Evolutionary conservation across 2,113 vertebrate species (phyloP), one percentile per base, ranked within the genome.

Genomic region (Carollia perspicillata): DNA sequence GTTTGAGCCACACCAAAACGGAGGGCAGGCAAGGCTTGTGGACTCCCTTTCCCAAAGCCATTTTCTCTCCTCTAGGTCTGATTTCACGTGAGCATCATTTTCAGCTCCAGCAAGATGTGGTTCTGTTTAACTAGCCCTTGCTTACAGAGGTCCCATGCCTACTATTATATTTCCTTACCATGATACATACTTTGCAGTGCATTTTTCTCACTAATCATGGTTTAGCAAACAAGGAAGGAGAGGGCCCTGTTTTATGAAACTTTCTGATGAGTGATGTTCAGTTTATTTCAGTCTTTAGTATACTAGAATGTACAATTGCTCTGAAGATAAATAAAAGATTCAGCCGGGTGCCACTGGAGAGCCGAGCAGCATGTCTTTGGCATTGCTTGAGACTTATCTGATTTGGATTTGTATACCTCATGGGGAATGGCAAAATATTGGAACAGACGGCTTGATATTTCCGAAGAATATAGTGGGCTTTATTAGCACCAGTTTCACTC

Each of bases 371-470:
- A 98, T 99, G 98, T 99, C 98, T 98, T 97, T 98, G 98, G 98
- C 99, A 98, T 98, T 98, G 98, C 98, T 98, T 96, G 98, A 98
- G 98, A 98, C 98, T 99, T 98, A 99, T 99, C 98, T 98, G 98
- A 99, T 99, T 99, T 99, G 98, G 99, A 98, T 99, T 99, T 98
- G 98, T 99, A 98, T 99, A 99, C 98, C 98, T 99, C 98, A 97
- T 98, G 98, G 98, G 99, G 98, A 99, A 99, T 98, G 98, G 98
- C 98, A 98, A 99, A 99, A 99, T 98, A 99, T 99, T 99, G 98
- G 98, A 99, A 99, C 99, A 99, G 99, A 99, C 98, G 98, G 99
- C 98, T 99, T 99, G 99, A 99, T 99, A 99, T 99, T 99, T 99
- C 98, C 97, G 90, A 99, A 99, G 99, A 99, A 99, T 99, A 98